Conservation (phyloP, 2,113 vertebrate species). For the Entelurus aequoreus region DNA sequence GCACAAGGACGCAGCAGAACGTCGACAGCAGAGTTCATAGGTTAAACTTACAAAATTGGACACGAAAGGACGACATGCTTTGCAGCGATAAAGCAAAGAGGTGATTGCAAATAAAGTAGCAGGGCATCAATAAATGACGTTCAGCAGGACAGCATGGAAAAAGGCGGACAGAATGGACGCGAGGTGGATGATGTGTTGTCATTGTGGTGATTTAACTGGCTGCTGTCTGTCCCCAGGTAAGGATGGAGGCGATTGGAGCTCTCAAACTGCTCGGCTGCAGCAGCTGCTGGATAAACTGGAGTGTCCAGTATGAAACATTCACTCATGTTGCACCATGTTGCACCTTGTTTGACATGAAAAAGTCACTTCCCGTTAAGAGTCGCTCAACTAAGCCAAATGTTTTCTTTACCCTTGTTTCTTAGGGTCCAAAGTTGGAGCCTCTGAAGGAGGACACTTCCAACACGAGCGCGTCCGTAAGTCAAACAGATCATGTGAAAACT, state of each 20-base stretch:
- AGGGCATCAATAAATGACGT: no score
- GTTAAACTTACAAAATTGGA: no score
- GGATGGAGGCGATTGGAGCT: conserved; percentile 82
- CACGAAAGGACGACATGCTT: no score
- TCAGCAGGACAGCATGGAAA: no score
- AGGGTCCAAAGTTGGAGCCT: conserved; percentile 87
- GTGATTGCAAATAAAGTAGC: no score
- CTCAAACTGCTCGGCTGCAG: conserved; percentile 88
- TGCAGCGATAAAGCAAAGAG: no score
- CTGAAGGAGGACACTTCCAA: conserved; percentile 77
- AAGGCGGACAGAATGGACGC: no score
- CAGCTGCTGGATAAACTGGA: conserved; percentile 91
- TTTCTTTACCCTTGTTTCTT: conserved; percentile 3
- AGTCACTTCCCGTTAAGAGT: no score
- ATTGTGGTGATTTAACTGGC: no score
- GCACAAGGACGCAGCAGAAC: no score
- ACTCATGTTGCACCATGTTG: neutral
- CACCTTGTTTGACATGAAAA: neutral
- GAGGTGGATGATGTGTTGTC: no score
- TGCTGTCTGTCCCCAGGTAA: conserved; percentile 61
- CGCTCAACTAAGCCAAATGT: neutral
- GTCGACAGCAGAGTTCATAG: no score
- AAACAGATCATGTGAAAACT: neutral
- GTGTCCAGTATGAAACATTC: conserved; percentile 76
- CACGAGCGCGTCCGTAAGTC: conserved; percentile 80